phyloP scores from a whole-genome alignment of 2,113 vertebrate genomes.

The Calypte anna region DNA sequence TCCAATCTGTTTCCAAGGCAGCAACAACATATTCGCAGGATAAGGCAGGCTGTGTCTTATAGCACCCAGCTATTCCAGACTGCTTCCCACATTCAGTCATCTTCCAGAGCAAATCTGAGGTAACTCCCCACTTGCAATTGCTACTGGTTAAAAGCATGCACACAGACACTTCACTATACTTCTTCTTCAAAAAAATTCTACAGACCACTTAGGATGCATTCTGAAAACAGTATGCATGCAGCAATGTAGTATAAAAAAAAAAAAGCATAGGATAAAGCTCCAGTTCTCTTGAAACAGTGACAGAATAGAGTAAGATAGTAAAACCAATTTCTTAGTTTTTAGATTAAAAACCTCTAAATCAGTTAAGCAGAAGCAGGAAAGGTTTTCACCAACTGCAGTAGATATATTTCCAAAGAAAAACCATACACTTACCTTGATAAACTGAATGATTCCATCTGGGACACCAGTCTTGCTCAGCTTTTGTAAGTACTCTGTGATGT shows the following conservation, averaged over 20 bases:
- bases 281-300: background rate
- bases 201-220: background rate
- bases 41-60: rapidly evolving
- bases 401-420: background rate
- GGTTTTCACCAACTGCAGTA: background rate
- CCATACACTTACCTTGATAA: constrained; percentile 87
- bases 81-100: background rate
- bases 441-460: constrained; percentile 94
- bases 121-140: rapidly evolving
- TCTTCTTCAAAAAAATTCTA: background rate
- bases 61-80: rapidly evolving
- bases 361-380: background rate
- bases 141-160: background rate
- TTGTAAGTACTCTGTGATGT: constrained; percentile 94
- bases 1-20: background rate
- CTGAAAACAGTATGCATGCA: background rate
- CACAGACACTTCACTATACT: rapidly evolving
- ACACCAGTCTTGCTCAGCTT: constrained; percentile 98
- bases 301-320: background rate
- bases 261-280: background rate
- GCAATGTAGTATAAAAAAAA: background rate
- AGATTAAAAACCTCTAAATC: background rate
- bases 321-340: background rate
- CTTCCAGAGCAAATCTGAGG: background rate
- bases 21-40: background rate